phyloP scores from a whole-genome alignment of 2,888 invertebrate species.

The Melikaiella ostensackeni region DNA sequence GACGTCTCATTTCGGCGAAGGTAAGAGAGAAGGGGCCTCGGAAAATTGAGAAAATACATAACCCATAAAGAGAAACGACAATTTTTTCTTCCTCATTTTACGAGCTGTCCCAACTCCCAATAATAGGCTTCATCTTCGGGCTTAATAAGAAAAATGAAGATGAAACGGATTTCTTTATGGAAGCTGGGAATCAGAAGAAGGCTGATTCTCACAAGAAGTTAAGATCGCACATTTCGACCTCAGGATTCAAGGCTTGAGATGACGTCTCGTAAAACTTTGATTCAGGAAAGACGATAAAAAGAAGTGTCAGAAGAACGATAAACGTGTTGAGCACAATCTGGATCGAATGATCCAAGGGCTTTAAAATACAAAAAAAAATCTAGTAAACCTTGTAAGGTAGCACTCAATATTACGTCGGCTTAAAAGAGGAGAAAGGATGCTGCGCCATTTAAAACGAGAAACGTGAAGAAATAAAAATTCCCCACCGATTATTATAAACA shows the following conservation, averaged over 20 bases:
- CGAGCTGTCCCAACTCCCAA: constrained; percentile 24
- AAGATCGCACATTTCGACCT: constrained; percentile 20
- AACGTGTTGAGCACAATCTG: constrained; percentile 21
- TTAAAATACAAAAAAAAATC: neutral
- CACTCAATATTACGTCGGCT: neutral
- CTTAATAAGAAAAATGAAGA: constrained; percentile 23
- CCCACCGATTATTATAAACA: too few species aligned
- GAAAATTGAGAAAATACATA: constrained; percentile 32
- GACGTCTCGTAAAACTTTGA: constrained; percentile 29
- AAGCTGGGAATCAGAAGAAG: constrained; percentile 21
- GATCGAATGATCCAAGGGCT: neutral
- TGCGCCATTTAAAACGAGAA: too few species aligned
- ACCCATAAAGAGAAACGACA: constrained; percentile 29
- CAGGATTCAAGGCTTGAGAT: constrained; percentile 14
- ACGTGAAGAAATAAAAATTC: too few species aligned
- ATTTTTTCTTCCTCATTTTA: constrained; percentile 29
- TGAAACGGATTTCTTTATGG: constrained; percentile 7
- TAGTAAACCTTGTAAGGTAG: neutral
- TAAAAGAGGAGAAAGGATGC: neutral
- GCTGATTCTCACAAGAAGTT: too few species aligned
- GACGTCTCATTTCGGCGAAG: neutral
- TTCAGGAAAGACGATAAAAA: constrained; percentile 24
- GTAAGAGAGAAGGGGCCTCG: neutral
- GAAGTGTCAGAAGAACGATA: constrained; percentile 23
- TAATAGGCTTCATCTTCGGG: constrained; percentile 19